Evolutionary conservation across 2,797 vertebrate species (phyloP).

Genomic region (Notamacropus eugenii): DNA sequence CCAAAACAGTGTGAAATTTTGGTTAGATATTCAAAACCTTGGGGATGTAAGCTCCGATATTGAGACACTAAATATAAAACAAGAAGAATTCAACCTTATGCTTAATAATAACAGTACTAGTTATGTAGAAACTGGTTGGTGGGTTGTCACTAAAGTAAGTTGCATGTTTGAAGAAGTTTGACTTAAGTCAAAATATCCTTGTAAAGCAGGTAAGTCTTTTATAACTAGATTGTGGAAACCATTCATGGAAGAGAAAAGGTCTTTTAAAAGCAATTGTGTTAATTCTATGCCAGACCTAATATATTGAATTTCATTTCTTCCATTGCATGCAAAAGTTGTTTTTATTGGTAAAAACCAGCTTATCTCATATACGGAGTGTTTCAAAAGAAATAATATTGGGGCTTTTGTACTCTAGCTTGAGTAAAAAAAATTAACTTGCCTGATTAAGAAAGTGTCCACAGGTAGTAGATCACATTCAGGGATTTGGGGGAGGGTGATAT

Average conservation of each 20-base stretch:
- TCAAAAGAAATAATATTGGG: not conserved
- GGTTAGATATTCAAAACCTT: conserved; percentile 18
- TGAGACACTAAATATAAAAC: conserved; percentile 42
- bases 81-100: not conserved
- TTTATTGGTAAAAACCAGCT: not conserved
- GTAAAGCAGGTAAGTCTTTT: conserved; percentile 61
- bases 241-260: not conserved
- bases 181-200: not conserved
- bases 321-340: fast-evolving
- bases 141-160: fast-evolving
- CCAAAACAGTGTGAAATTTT: not conserved
- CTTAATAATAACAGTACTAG: not conserved
- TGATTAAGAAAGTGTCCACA: conserved; percentile 13
- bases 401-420: not conserved
- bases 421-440: not conserved
- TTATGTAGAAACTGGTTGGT: conserved; percentile 48
- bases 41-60: not conserved
- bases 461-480: not conserved
- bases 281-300: not conserved
- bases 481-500: not conserved
- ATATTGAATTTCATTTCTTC: not conserved
- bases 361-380: conserved; percentile 7
- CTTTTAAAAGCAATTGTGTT: conserved; percentile 5
- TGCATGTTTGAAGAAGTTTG: conserved; percentile 41
- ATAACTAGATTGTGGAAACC: not conserved